Percentiles rank a stretch among this genome's conserved stretches.
Evolutionary conservation across 2,797 vertebrate species (phyloP).

Genomic region (Acanthopagrus latus): DNA sequence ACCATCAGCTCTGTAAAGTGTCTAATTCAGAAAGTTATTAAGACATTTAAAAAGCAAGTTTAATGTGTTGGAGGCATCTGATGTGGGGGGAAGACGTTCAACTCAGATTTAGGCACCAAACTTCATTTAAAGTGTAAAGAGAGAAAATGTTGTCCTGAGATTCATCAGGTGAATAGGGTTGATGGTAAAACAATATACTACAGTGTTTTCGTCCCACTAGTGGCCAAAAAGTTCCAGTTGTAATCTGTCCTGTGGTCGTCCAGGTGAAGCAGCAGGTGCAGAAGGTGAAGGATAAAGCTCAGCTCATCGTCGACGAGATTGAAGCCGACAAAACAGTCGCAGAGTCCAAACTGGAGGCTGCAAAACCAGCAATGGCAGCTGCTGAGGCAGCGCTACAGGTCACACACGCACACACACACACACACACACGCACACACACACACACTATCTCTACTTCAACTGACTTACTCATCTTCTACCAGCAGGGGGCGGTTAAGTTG

Average conservation of each 20-base stretch:
- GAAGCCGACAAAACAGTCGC: slow-evolving; percentile 86
- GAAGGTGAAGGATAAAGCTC: slow-evolving; percentile 90
- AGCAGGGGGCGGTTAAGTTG: not conserved
- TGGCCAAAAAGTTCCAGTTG: not conserved
- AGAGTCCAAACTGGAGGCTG: slow-evolving; percentile 88
- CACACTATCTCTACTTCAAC: too few relatives aligned
- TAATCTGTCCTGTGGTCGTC: not conserved
- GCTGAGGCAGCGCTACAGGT: slow-evolving; percentile 89
- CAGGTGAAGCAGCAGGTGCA: slow-evolving; percentile 90
- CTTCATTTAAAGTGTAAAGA: not conserved
- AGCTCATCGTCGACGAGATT: slow-evolving; percentile 90
- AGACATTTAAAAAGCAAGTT: too few relatives aligned
- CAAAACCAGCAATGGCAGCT: slow-evolving; percentile 87
- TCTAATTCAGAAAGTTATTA: too few relatives aligned
- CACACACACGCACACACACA: not conserved
- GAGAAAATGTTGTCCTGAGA: not conserved
- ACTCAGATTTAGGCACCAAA: too few relatives aligned
- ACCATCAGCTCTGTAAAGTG: too few relatives aligned
- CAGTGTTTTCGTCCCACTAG: not conserved
- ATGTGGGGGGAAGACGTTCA: too few relatives aligned
- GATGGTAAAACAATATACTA: too few relatives aligned
- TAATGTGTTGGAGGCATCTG: too few relatives aligned
- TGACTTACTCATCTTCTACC: not conserved
- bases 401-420: not conserved
- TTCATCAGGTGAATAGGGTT: too few relatives aligned